These are phyloP conservation scores for Zosterops japonicus DNA, from an alignment of 2,113 vertebrate genomes.

Conservation along the genomic window DNA sequence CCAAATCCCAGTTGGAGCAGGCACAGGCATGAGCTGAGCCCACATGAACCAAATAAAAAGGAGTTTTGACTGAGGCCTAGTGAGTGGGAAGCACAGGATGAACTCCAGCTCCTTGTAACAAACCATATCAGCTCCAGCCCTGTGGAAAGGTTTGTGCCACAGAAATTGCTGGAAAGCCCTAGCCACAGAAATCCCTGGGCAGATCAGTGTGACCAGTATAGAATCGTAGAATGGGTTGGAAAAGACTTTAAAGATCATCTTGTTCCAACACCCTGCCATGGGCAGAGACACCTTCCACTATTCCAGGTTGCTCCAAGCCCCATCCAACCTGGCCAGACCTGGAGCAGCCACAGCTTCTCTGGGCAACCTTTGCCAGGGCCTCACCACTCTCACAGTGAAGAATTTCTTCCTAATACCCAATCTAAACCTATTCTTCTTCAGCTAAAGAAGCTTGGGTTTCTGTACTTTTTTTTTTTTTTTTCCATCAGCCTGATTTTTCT, in stretches of 20 bases:
- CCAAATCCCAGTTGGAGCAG: not conserved
- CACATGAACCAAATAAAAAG: fast-evolving
- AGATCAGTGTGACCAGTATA: not conserved
- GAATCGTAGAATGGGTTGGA: not conserved
- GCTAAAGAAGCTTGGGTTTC: not conserved
- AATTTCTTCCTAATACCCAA: not conserved
- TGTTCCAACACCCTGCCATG: not conserved
- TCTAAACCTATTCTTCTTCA: not conserved
- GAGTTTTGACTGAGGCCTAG: not conserved
- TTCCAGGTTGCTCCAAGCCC: not conserved
- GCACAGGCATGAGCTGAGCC: not conserved
- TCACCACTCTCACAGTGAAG: not conserved
- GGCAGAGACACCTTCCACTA: not conserved
- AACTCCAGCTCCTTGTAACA: not conserved
- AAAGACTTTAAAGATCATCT: not conserved
- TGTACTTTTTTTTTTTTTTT: not conserved
- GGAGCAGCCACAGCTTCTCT: not conserved
- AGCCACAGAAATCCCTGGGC: not conserved
- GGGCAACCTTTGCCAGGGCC: not conserved
- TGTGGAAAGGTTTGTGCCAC: not conserved
- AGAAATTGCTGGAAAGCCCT: not conserved
- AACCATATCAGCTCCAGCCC: not conserved
- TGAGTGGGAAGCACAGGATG: fast-evolving
- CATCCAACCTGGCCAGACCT: not conserved
- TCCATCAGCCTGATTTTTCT: not conserved